Conservation (phyloP, 2,113 vertebrate species). For the Riparia riparia region DNA sequence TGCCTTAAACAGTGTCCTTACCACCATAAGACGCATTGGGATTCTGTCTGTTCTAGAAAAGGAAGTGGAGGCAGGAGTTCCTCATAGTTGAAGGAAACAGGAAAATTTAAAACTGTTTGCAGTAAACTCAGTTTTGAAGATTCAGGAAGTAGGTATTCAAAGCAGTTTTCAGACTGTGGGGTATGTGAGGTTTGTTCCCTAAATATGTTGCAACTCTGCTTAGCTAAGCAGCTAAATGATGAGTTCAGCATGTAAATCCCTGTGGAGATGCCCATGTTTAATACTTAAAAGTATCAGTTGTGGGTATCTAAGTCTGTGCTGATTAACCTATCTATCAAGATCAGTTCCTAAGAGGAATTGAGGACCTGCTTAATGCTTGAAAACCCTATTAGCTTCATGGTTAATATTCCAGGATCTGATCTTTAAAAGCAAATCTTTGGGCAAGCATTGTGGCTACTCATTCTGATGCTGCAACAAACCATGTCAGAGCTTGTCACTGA, state of each 20-base stretch:
- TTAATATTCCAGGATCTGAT: neutral
- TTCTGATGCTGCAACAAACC: neutral
- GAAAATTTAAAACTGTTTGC: neutral
- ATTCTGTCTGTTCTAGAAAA: neutral
- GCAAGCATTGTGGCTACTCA: neutral
- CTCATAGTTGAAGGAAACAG: neutral
- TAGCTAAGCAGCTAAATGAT: conserved; percentile 3
- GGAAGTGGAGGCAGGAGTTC: neutral
- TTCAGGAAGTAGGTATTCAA: neutral
- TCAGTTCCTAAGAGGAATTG: neutral
- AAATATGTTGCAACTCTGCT: neutral
- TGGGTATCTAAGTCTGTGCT: neutral
- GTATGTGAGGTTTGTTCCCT: neutral
- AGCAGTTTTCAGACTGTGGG: neutral
- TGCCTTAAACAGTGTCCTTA: neutral
- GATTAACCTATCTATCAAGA: neutral
- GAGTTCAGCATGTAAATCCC: neutral
- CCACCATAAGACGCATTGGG: neutral
- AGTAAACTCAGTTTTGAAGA: neutral
- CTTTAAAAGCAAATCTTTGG: conserved; percentile 10
- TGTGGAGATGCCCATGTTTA: neutral
- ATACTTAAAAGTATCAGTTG: neutral
- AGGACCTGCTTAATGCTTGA: neutral
- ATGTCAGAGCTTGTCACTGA: neutral
- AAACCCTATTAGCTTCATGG: neutral